Base-by-base conservation (phyloP, 2,113 vertebrate genomes). In the Tetrax tetrax region DNA sequence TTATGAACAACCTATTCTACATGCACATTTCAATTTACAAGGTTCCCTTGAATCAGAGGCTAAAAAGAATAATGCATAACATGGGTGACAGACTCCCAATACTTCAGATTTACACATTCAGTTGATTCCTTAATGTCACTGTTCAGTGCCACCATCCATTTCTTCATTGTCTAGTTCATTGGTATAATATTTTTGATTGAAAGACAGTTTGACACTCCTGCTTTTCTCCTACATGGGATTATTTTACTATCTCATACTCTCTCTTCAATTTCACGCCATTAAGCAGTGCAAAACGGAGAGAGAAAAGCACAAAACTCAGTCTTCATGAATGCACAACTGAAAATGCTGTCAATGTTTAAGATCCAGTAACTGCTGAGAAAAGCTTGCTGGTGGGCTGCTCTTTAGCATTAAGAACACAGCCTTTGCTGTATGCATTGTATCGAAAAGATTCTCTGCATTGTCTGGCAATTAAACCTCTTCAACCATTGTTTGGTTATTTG, bases 21-120 rank as follows among this genome's bases (percentile, higher is more conserved):
- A 10, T 41, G 29, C 87, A 87, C 66, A 59, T 95, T 97, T 94
- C 94, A 92, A 88, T 88, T 95, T 69, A 83, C 54, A 91, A 65
- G 83, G 81, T 95, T 94, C 92, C 88, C 90, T 94, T 93, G 85
- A 87, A 94, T 80, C 70, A 35, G n/a, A 76, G 78, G 45, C 61
- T 87, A 80, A 85, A 72, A 88, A 69, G 87, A 87, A 70, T 74
- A 95, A 75, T 33, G 75, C 3, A 1, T 80, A 70, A 86, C 64
- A 74, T 7, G 50, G 74, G 54, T 76, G 90, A 74, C 66, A 83
- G 71, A 87, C 54, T 74, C 31, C 41, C 79, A 83, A 23, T 85
- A 65, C 56, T 80, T 74, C 28, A 66, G 54, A 88, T 83, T 86
- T 87, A 63, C 53, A 59, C 70, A n/a, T 88, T 68, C 64, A 71